Base-by-base conservation (phyloP, 2,888 invertebrate species). In the Dynastes tityus region DNA sequence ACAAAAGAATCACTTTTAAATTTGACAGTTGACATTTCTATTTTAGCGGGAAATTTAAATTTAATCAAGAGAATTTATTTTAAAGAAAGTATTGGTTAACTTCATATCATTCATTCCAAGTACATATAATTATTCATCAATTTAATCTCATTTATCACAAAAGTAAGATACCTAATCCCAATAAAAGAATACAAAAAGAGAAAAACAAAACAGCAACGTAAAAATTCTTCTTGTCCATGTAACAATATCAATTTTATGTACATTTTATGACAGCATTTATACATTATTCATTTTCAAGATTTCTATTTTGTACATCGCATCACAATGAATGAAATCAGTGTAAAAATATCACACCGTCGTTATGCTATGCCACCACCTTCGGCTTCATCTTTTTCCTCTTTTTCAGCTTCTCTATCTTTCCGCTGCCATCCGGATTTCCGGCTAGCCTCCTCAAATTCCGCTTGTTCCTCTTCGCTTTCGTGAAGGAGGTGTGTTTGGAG, bases 321-420 rank as follows among this genome's bases (percentile, higher is more conserved):
- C 73, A 74, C 73, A 74, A 74, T 63, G 13, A 68, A 68, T 29
- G 32, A 68, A 68, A 68, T 4, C n/a, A 51, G 11, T 22, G 29
- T 11, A 11, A 11, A 68, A 63, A 63, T 22, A 58, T 73, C 45
- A 45, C 73, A 37, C 32, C 5, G 5, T 55, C 45, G 58, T 13
- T 68, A 74, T 22, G 45, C 45, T 61, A 61, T 45, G 49, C 73
- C 11, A 45, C 22, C 73, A 75, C 74, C 65, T 79, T 79, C 3
- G 76, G 51, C 16, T 79, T 79, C 58, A 77, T 45, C 73, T 87
- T 88, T 81, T 87, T 88, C 64, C 84, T 81, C 83, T 87, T 88
- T 80, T 88, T 88, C 78, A 85, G 84, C 80, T 87, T 87, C 13
- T 88, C 88, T 6, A 84, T 82, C 79, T 88, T 88, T 9, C 82